Base-by-base conservation (phyloP, 2,113 vertebrate species). In the Brachirus orientalis region DNA sequence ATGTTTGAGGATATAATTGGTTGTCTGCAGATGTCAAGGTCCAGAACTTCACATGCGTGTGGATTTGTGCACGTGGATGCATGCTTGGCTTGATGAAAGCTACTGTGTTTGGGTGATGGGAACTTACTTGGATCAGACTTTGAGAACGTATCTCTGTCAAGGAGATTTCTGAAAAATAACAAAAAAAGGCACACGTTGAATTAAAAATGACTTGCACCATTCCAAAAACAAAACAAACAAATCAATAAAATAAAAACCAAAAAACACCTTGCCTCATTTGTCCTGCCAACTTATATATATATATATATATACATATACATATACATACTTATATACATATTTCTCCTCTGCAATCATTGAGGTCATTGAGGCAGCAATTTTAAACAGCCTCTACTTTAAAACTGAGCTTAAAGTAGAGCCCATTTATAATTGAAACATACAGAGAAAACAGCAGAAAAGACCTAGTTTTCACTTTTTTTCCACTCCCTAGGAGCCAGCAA, bases 81-180 rank as follows among this genome's bases (percentile, higher is more conserved):
- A 12, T 18, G 19, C 55, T 13, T 22, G 48, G 10, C 11, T 51
- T 13, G 19, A 20, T 8, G 18, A 19, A 10, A 50, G 11, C 11
- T 11, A 10, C 46, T 63, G 38, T 44, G 79, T 43, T 56, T 43
- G 43, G 46, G 55, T 63, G 63, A 75, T 17, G 11, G 36, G 68
- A 22, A 9, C 96, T 95, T 95, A 97, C 96, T 96, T 33, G 95
- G 96, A 91, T 97, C 96, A 43, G 96, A 97, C 84, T 97, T 97
- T 84, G 96, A 96, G 92, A 97, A 97, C 0, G 97, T 98, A 89
- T 98, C 97, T 95, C 96, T 94, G 88, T 98, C 97, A 90, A 98
- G 94, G 53, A 94, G 89, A 79, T 93, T 93, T 86, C 93, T 94
- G 87, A 63, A 76, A 88, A 74, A 80, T 51, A 85, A 82, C 72